Base-by-base conservation (phyloP, 2,888 invertebrate genomes). In the Oxyscelio sp. region DNA sequence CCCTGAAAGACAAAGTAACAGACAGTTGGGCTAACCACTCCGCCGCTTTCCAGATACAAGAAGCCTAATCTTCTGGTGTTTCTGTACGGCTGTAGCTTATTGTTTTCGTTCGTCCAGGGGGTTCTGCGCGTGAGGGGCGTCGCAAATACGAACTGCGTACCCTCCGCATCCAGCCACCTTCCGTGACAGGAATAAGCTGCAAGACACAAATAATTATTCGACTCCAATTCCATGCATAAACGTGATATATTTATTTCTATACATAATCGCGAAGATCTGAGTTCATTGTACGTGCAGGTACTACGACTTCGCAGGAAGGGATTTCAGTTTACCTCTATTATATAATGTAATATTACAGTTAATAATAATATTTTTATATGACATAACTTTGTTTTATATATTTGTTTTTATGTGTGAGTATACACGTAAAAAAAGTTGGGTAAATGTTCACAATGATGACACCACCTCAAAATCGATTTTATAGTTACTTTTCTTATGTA, bases 161-260 rank as follows among this genome's bases (percentile, higher is more conserved):
- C 97, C 94, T 98, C 98, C 91, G 97, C 96, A 85, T 94, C 94
- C 90, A 93, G 92, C 98, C 98, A 98, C 54, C 97, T 96, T 63
- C 98, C 98, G 94, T 98, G 98, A 94, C 98, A 98, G 45, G 97
- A 97, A 95, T 98, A 98, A 80, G 97, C 98, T 98, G 95, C 17
- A 48, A 48, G 94, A 94, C 84, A 87, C n/a, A 70, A 77, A 77
- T 48, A 73, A 71, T 74, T 66, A 74, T 65, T 66, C 38, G 15
- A 38, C 31, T 71, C 34, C 8, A 66, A 21, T 5, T 24, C 34
- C 43, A 58, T 65, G 48, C 48, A 58, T 52, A 59, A 58, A 73
- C 52, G 54, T 63, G 34, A 31, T 45, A 38, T 52, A 61, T 52
- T 59, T 68, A 45, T 48, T 56, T 65, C 24, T 31, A 59, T 40